Percentiles rank a stretch among this genome's conserved stretches.
Conservation (phyloP, 2,888 invertebrate genomes). For the Tribolium freemani region DNA sequence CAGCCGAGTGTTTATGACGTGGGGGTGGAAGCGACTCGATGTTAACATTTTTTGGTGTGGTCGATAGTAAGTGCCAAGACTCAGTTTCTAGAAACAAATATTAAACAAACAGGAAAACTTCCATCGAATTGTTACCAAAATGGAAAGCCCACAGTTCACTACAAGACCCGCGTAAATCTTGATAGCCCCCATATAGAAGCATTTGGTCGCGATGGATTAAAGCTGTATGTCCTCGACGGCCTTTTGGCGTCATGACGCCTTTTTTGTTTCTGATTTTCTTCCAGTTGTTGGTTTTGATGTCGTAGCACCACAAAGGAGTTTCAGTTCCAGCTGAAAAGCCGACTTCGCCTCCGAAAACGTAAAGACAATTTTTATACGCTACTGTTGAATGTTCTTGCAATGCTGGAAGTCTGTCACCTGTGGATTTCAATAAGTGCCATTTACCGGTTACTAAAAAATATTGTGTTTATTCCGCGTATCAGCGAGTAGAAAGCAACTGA, state of each 20-base stretch:
- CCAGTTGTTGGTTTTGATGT: conserved; percentile 76
- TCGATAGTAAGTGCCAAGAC: conserved; percentile 80
- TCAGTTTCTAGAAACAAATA: conserved; percentile 75
- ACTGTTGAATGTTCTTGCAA: conserved; percentile 90
- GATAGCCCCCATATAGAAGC: conserved; percentile 90
- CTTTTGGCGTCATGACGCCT: conserved; percentile 77
- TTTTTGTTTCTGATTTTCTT: conserved; percentile 73
- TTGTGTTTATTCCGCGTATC: not conserved
- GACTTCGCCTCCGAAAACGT: conserved; percentile 91
- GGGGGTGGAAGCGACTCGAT: conserved; percentile 74
- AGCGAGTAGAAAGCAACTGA: conserved; percentile 58
- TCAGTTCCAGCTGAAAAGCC: conserved; percentile 83
- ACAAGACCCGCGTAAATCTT: conserved; percentile 86
- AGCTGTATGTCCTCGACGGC: conserved; percentile 87
- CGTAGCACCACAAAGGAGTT: conserved; percentile 89
- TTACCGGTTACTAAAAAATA: conserved; percentile 71
- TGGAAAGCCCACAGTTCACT: conserved; percentile 91
- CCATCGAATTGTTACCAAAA: conserved; percentile 74
- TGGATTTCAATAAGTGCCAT: conserved; percentile 82
- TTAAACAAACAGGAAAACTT: not conserved
- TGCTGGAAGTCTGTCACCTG: conserved; percentile 81
- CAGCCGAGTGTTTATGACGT: conserved; percentile 88
- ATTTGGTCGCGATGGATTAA: conserved; percentile 83
- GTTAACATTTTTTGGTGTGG: conserved; percentile 63
- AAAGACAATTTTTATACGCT: conserved; percentile 80